Evolutionary conservation across 2,113 vertebrate genomes (phyloP).

Genomic region (Cichladusa arquata): DNA sequence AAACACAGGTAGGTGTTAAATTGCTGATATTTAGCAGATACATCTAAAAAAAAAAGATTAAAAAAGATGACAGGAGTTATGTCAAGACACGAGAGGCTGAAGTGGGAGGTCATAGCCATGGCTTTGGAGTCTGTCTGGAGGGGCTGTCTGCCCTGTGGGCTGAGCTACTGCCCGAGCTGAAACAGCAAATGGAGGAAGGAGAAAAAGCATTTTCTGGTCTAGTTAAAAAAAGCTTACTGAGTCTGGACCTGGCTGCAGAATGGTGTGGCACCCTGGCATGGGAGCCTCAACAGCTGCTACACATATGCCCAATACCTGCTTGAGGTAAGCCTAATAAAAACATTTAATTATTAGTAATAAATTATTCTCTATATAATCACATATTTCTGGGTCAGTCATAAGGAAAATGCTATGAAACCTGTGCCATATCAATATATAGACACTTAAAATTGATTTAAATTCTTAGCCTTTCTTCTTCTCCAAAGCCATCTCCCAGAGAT

Average conservation of each 20-base stretch:
- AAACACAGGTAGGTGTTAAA: not conserved
- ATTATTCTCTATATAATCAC: not conserved
- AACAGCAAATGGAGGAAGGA: not conserved
- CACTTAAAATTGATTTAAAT: not conserved
- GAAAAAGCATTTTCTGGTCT: not conserved
- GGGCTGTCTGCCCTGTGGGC: not conserved
- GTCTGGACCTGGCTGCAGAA: not conserved
- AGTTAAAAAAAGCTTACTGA: not conserved
- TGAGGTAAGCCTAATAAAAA: not conserved
- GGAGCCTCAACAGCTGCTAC: fast-evolving
- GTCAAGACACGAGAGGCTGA: not conserved
- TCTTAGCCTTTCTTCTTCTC: not conserved
- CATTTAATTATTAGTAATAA: not conserved
- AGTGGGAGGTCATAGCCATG: not conserved
- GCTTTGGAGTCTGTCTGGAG: not conserved
- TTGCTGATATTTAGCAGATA: not conserved
- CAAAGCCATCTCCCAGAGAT: not conserved
- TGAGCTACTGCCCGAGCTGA: not conserved
- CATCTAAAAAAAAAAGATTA: fast-evolving
- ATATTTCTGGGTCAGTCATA: not conserved
- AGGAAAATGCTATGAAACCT: not conserved
- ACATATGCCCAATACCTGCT: fast-evolving
- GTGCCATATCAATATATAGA: not conserved
- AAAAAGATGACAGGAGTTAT: not conserved
- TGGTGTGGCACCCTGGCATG: fast-evolving